A percentile compares a stretch with the other conserved stretches of the same genome.
These are phyloP conservation scores for Catalaphyllia jardinei DNA, from an alignment of 64 coral and sea anemone species.

Conservation along the genomic window DNA sequence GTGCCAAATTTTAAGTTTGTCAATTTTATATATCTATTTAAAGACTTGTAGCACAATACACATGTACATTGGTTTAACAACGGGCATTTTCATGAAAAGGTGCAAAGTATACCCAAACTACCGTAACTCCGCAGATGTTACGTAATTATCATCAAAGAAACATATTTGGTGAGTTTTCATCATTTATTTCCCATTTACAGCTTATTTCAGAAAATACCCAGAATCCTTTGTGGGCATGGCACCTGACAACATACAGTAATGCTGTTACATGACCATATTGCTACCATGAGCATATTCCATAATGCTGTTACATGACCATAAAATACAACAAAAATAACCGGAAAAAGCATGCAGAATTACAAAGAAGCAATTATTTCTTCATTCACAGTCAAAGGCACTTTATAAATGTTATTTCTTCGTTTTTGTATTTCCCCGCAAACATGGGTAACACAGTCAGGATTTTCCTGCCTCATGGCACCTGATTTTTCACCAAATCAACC, in stretches of 20 bases:
- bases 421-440: too few species aligned
- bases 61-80: constrained; percentile 11
- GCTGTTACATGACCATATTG: background rate
- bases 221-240: constrained; percentile 58
- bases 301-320: constrained; percentile 1
- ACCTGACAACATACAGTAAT: constrained; percentile 3
- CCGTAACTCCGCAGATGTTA: constrained; percentile 17
- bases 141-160: constrained; percentile 45
- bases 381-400: too few species aligned
- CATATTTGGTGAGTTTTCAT: constrained; percentile 24
- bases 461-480: too few species aligned
- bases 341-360: too few species aligned
- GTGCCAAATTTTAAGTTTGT: background rate
- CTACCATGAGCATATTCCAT: background rate
- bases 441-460: too few species aligned
- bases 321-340: too few species aligned
- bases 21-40: too few species aligned
- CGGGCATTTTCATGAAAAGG: constrained; percentile 21
- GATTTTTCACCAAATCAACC: too few species aligned
- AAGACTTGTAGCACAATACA: too few species aligned
- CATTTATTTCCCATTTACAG: constrained; percentile 27
- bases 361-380: too few species aligned
- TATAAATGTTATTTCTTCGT: too few species aligned
- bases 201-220: constrained; percentile 54
- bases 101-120: constrained; percentile 12